These are phyloP conservation scores for Anthophora plumipes DNA, from an alignment of 2,888 invertebrate genomes.

Conservation along the genomic window DNA sequence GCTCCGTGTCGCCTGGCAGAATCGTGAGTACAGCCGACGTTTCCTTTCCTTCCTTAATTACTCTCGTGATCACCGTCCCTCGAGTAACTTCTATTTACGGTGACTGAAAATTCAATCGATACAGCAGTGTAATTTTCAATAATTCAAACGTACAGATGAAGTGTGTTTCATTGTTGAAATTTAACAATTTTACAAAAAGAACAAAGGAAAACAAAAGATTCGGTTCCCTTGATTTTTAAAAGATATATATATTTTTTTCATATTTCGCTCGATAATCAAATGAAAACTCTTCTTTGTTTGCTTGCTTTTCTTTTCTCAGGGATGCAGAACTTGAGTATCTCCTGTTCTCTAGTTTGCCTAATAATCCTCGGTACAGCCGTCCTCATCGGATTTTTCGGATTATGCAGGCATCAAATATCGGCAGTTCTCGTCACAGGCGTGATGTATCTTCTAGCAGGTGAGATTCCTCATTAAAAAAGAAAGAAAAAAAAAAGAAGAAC, in stretches of 20 bases:
- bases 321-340: conserved; percentile 98
- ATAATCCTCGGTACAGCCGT: conserved; percentile 95
- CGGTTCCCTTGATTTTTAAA: too few species aligned
- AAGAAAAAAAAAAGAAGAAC: too few species aligned
- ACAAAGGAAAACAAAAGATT: too few species aligned
- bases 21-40: conserved; percentile 79
- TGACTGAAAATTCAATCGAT: neutral
- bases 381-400: conserved; percentile 94
- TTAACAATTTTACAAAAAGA: neutral
- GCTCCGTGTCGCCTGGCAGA: conserved; percentile 90
- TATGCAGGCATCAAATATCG: conserved; percentile 96
- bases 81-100: neutral
- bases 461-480: conserved; percentile 71
- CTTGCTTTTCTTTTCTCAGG: conserved; percentile 88
- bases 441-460: conserved; percentile 96
- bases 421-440: conserved; percentile 97
- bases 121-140: neutral
- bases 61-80: neutral
- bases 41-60: conserved; percentile 23
- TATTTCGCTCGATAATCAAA: too few species aligned
- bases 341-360: conserved; percentile 96
- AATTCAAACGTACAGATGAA: neutral
- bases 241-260: too few species aligned
- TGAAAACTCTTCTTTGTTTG: neutral
- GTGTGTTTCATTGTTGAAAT: neutral